A percentile compares a stretch with the other conserved stretches of the same genome.
Conservation (phyloP, 2,113 vertebrate genomes). For the Trochalopteron elliotii region DNA sequence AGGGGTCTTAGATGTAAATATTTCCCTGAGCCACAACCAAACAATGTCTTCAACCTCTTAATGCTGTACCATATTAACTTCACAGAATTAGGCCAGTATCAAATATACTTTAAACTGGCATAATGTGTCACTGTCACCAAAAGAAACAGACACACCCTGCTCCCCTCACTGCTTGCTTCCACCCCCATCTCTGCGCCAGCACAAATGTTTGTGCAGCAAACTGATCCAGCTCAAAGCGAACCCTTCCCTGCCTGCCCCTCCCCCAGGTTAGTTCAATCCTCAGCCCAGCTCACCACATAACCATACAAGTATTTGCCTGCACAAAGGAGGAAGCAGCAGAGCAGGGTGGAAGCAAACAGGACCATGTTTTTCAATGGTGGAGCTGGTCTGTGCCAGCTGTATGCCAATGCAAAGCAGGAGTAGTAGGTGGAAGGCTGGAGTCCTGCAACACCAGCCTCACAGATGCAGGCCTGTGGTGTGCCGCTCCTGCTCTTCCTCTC, state of each 20-base stretch:
- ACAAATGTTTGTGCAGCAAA: slow-evolving; percentile 62
- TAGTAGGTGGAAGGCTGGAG: neutral
- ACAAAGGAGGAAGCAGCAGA: slow-evolving; percentile 42
- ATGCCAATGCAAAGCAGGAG: neutral
- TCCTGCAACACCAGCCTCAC: fast-evolving
- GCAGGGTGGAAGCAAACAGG: slow-evolving; percentile 1
- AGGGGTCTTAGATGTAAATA: neutral
- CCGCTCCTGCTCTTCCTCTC: neutral
- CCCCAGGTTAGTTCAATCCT: slow-evolving; percentile 1
- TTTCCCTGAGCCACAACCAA: neutral
- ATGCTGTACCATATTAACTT: neutral
- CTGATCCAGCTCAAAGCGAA: slow-evolving; percentile 18
- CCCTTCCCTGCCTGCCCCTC: slow-evolving; percentile 32
- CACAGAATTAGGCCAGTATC: neutral
- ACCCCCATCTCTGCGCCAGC: slow-evolving; percentile 41
- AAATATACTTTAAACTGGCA: neutral
- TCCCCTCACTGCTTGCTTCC: slow-evolving; percentile 43
- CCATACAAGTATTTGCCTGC: slow-evolving; percentile 52
- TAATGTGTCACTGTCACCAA: neutral
- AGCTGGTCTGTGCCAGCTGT: neutral
- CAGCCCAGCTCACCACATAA: slow-evolving; percentile 35
- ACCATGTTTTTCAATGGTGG: slow-evolving; percentile 31
- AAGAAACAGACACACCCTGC: slow-evolving; percentile 31
- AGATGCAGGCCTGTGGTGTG: fast-evolving
- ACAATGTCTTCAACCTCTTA: neutral